Evolutionary conservation across 2,113 vertebrate species (phyloP), one percentile per base, ranked within the genome.

Genomic region (Aleadryas rufinucha): DNA sequence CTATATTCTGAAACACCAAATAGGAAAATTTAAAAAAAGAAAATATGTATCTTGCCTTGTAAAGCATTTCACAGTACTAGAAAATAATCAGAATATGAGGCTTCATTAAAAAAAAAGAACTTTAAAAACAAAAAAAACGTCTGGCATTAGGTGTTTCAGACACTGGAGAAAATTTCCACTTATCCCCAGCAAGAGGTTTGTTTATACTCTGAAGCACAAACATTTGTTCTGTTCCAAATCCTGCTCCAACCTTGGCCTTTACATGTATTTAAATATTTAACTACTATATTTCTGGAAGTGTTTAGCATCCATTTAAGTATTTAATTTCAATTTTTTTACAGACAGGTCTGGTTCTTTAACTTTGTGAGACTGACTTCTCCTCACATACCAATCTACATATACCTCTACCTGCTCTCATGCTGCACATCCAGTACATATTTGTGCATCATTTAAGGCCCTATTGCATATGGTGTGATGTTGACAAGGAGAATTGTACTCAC

Each of bases 131-230:
- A 45, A 57, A 27, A 33, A 33, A 18, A 49, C 14, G 18, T 15
- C 60, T 63, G 26, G 22, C 10, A 59, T 20, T 33, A 59, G 54
- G 42, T 21, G 7, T 63, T 90, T 95, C 56, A 61, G 44, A 35
- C 69, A 49, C 28, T 28, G 33, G 44, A 87, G 42, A 82, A 91
- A 84, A 91, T 84, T 77, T 78, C 69, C 60, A 39, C 41, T 96
- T 87, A 81, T 15, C 47, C 61, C 1, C 1, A 85, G 16, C 27
- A 93, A 89, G 68, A 93, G 59, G 19, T 90, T 84, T 85, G 52
- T 89, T 93, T 84, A 84, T 92, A 65, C n/a, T 83, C 64, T 44
- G 39, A 86, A 89, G 57, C 70, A 94, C 61, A 93, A 84, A 90
- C 53, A 64, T 77, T 70, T 50, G 14, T 42, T 74, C 54, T 75